These are phyloP conservation scores for Leptinotarsa texana DNA, from an alignment of 1,140 invertebrate genomes.

Conservation along the genomic window DNA sequence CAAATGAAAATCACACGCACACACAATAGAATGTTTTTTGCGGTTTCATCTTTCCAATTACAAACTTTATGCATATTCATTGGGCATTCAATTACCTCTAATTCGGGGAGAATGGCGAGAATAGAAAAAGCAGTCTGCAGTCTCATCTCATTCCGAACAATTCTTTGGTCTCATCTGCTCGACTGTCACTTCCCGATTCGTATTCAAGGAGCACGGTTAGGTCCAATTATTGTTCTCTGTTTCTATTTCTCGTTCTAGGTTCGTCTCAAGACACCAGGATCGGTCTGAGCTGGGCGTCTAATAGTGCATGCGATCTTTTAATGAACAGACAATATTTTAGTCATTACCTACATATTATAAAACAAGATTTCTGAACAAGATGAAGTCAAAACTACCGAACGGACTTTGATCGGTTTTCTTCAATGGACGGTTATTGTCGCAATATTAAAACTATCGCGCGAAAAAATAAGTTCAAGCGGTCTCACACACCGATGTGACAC, in stretches of 20 bases:
- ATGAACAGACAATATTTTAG: not conserved
- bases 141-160: conserved; percentile 5
- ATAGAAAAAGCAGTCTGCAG: conserved; percentile 18
- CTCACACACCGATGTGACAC: no score
- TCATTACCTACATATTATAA: no score
- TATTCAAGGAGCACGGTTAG: conserved; percentile 46
- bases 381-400: no score
- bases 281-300: conserved; percentile 27
- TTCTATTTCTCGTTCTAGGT: conserved; percentile 28
- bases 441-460: no score
- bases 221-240: conserved; percentile 48
- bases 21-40: conserved; percentile 22
- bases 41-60: conserved; percentile 26
- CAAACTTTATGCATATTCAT: conserved; percentile 33
- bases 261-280: conserved; percentile 14
- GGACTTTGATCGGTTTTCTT: no score
- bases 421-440: no score
- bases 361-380: no score
- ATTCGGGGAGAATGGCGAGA: conserved; percentile 18
- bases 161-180: conserved; percentile 29
- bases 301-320: conserved; percentile 2
- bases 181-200: conserved; percentile 46
- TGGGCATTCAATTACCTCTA: conserved; percentile 37
- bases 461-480: no score
- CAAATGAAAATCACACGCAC: not conserved